Percentiles rank a stretch among this genome's conserved stretches.
Conservation (phyloP, 1,140 invertebrate genomes). For the Drosophila suzukii region DNA sequence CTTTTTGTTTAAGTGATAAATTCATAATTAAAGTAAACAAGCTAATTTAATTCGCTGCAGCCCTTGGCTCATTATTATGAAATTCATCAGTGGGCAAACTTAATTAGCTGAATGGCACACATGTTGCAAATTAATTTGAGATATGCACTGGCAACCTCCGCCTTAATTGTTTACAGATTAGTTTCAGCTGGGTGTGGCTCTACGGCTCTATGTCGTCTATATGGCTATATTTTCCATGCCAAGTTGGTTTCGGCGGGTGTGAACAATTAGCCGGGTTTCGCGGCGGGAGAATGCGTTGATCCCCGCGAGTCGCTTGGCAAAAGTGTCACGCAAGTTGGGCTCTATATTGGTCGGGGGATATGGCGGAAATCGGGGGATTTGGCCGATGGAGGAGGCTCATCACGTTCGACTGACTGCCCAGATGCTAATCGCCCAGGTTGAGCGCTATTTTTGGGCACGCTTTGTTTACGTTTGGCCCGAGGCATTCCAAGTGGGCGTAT, state of each 20-base stretch:
- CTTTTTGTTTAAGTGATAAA: no score
- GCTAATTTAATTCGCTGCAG: not conserved
- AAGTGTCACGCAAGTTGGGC: slow-evolving; percentile 71
- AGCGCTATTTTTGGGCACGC: slow-evolving; percentile 73
- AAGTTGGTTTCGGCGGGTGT: slow-evolving; percentile 50
- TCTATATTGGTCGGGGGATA: slow-evolving; percentile 4
- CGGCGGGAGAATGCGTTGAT: slow-evolving; percentile 38
- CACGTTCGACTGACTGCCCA: slow-evolving; percentile 43
- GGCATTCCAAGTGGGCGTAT: slow-evolving; percentile 54
- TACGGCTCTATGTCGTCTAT: no score
- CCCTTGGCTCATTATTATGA: slow-evolving; percentile 5
- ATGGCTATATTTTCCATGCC: slow-evolving; percentile 3
- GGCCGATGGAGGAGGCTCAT: slow-evolving; percentile 32
- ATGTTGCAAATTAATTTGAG: slow-evolving; percentile 75
- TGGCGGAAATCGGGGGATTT: not conserved
- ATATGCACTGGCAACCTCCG: slow-evolving; percentile 42
- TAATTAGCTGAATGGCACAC: slow-evolving; percentile 71
- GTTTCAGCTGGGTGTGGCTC: slow-evolving; percentile 70
- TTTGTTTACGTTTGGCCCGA: slow-evolving; percentile 57
- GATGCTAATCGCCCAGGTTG: slow-evolving; percentile 61
- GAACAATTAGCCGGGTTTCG: slow-evolving; percentile 66
- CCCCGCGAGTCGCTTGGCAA: slow-evolving; percentile 52
- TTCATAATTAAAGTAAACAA: not conserved
- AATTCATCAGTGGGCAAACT: slow-evolving; percentile 38
- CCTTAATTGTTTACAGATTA: slow-evolving; percentile 77